Percentiles rank a stretch among this genome's conserved stretches.
Evolutionary conservation across 2,797 vertebrate genomes (phyloP).

Genomic region (Artibeus lituratus): DNA sequence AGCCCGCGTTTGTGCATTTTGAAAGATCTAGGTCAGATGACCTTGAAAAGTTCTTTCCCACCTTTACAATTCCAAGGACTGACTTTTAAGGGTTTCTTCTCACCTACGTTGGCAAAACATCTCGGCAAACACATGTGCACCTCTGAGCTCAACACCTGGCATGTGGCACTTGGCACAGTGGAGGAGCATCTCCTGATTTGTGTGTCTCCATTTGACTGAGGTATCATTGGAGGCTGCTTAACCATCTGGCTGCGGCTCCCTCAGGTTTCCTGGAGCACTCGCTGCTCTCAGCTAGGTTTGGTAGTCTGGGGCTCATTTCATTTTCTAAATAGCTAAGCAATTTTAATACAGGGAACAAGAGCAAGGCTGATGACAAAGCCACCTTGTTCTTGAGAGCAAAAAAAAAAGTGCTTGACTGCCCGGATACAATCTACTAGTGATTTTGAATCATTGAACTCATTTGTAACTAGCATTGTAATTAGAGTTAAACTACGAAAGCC

Average conservation of each 20-base stretch:
- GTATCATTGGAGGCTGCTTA: constrained; percentile 36
- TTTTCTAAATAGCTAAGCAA: constrained; percentile 44
- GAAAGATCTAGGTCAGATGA: not conserved
- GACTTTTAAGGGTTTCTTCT: constrained; percentile 13
- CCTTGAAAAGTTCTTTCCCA: constrained; percentile 24
- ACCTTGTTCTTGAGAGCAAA: not conserved
- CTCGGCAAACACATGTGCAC: not conserved
- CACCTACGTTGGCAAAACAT: not conserved
- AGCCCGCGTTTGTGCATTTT: not conserved
- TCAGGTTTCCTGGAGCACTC: not conserved
- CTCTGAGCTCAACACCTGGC: constrained; percentile 27
- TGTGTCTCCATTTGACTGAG: constrained; percentile 26
- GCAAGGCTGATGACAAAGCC: constrained; percentile 29
- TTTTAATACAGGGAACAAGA: constrained; percentile 45
- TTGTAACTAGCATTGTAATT: constrained; percentile 69
- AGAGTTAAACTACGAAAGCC: constrained; percentile 57
- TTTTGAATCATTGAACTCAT: constrained; percentile 60
- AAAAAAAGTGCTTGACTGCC: not conserved
- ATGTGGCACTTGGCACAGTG: not conserved
- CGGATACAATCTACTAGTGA: constrained; percentile 36
- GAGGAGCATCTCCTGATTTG: constrained; percentile 38
- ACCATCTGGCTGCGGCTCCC: constrained; percentile 28
- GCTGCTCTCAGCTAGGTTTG: constrained; percentile 20
- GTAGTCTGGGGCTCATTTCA: constrained; percentile 34
- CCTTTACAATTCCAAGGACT: not conserved